These are phyloP conservation scores for Phalacrocorax aristotelis DNA, from an alignment of 2,113 vertebrate species.

Conservation along the genomic window DNA sequence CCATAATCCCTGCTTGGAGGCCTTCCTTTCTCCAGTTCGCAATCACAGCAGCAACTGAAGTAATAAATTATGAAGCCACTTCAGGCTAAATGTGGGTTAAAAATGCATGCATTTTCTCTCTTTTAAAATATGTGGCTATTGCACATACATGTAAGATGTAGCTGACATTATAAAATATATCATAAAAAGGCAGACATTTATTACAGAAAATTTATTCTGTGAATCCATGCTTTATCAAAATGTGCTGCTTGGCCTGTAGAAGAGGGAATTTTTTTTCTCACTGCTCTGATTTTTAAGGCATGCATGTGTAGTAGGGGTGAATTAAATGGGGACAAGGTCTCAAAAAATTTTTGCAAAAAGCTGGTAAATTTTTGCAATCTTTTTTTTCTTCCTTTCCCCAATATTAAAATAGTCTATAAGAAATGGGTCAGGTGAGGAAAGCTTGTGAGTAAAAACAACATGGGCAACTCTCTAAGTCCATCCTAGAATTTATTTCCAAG, in stretches of 20 bases:
- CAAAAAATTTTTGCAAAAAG: background rate
- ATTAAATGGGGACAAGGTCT: background rate
- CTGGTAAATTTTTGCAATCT: background rate
- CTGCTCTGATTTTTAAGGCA: background rate
- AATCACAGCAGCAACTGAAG: background rate
- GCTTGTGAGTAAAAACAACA: background rate
- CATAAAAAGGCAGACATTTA: background rate
- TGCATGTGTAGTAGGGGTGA: background rate
- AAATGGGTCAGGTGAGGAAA: background rate
- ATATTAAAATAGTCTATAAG: background rate
- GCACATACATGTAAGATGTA: background rate
- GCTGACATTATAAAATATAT: background rate
- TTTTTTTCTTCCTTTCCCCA: background rate
- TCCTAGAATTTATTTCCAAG: background rate
- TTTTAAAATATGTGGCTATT: background rate
- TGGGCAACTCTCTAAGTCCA: background rate
- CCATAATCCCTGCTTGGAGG: slow-evolving; percentile 7
- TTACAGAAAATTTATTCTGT: background rate
- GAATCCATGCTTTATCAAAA: background rate
- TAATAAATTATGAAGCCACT: slow-evolving; percentile 4
- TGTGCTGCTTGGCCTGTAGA: background rate
- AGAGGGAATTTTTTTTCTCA: background rate
- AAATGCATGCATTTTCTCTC: background rate
- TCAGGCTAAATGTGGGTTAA: background rate
- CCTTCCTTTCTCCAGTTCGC: background rate